Evolutionary conservation across 2,797 vertebrate species (phyloP), one percentile per base, ranked within the genome.

Genomic region (Enoplosus armatus): DNA sequence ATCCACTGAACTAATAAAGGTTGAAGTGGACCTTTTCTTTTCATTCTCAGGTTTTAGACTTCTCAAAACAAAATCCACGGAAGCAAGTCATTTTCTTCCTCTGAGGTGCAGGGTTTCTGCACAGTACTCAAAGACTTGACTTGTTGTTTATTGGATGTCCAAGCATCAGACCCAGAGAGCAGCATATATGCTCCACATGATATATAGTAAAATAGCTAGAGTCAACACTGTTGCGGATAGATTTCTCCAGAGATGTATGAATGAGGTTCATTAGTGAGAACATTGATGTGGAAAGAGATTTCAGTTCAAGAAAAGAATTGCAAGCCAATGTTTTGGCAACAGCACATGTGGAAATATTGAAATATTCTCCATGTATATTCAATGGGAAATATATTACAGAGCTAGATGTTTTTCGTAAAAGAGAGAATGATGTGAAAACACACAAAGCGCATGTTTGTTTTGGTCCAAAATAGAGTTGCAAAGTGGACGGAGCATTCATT

Each of bases 121-220:
- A 27, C 22, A 61, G 12, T 60, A 41, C n/a, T n/a, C 27, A 5
- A 20, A 63, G 33, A 74, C 54, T 14, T 48, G 39, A 70, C 11
- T 15, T 62, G 39, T 50, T 48, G 2, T 61, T 72, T 48, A 50
- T 62, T 53, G 37, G 5, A 1, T 29, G 4, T 61, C 55, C 37
- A 27, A 33, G 24, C 53, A 47, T 70, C 26, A 66, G 20, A 70
- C 20, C 24, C 24, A 81, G 20, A 54, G 14, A 54, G 29, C 39
- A 43, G 27, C 53, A 3, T 37, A 43, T 15, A 37, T 10, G 29
- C 27, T 22, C 48, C 26, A 18, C 6, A 6, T 18, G 22, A 33
- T 74, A 24, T 54, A 33, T 41, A 43, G 16, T 29, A 27, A 68
- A n/a, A 56, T 54, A 45, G 45, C 20, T 22, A 24, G 47, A 43